Conservation (phyloP, 2,113 vertebrate species). For the Edolisoma coerulescens region DNA sequence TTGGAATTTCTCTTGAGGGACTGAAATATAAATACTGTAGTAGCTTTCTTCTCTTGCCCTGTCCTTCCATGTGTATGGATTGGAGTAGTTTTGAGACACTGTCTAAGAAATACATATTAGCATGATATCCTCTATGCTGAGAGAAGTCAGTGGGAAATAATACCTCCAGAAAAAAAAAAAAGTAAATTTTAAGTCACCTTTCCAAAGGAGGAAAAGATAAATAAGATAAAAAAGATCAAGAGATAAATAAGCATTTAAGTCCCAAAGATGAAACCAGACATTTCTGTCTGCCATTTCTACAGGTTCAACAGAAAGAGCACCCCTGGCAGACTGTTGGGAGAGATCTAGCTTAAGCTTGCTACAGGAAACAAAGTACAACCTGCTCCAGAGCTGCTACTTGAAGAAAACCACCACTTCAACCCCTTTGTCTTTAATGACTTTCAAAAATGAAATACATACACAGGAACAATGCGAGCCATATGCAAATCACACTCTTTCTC, state of each 20-base stretch:
- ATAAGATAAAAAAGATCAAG: background rate
- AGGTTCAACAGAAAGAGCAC: background rate
- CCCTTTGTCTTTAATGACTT: background rate
- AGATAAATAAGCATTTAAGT: background rate
- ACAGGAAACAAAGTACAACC: background rate
- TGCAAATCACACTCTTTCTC: background rate
- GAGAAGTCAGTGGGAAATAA: background rate
- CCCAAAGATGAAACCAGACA: constrained; percentile 22
- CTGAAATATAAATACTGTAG: background rate
- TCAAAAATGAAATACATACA: background rate
- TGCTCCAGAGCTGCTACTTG: background rate
- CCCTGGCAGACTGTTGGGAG: background rate
- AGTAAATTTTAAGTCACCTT: constrained; percentile 31
- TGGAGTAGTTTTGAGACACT: background rate
- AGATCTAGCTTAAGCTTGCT: background rate
- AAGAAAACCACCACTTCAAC: background rate
- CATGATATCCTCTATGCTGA: background rate
- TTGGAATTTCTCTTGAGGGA: background rate
- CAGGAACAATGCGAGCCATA: background rate
- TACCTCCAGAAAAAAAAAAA: constrained; percentile 15
- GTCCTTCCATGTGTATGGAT: background rate
- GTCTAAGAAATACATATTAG: background rate
- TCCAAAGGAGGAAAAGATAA: constrained; percentile 1
- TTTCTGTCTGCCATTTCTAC: constrained; percentile 35
- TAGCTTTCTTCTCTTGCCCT: background rate